Conservation (phyloP, 1,140 invertebrate species). For the Drosophila kurseongensis region DNA sequence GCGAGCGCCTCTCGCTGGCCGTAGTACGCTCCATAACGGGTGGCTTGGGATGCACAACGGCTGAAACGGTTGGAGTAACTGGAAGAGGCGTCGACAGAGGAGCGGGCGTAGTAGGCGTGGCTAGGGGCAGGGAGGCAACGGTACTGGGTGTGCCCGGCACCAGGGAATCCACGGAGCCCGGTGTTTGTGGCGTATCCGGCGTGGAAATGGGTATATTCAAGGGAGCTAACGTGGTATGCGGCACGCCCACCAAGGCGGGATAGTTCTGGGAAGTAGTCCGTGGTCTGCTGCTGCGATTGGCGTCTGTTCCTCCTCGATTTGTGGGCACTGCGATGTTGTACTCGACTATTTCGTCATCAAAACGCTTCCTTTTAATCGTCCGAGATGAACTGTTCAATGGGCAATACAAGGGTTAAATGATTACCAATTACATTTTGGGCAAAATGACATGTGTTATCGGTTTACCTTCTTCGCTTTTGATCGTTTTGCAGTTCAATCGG, state of each 20-base stretch:
- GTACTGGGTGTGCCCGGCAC: slow-evolving; percentile 34
- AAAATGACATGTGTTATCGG: slow-evolving; percentile 17
- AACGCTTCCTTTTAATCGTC: slow-evolving; percentile 97
- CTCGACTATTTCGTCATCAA: slow-evolving; percentile 98
- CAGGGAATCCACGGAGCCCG: slow-evolving; percentile 68
- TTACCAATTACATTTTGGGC: not conserved
- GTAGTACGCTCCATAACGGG: slow-evolving; percentile 52
- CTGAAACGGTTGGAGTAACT: slow-evolving; percentile 9
- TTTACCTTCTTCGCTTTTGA: slow-evolving; percentile 76
- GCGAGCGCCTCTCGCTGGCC: slow-evolving; percentile 39
- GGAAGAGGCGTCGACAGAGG: slow-evolving; percentile 33
- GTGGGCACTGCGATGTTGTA: slow-evolving; percentile 90
- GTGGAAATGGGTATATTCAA: slow-evolving; percentile 48
- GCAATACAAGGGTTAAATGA: not conserved
- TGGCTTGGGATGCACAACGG: slow-evolving; percentile 31
- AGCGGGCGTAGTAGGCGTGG: slow-evolving; percentile 32
- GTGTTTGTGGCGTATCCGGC: slow-evolving; percentile 63
- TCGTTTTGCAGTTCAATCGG: slow-evolving; percentile 79
- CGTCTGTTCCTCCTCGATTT: slow-evolving; percentile 86
- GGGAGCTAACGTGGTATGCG: slow-evolving; percentile 36
- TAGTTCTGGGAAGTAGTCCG: slow-evolving; percentile 86
- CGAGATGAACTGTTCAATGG: slow-evolving; percentile 90
- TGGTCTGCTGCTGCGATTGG: slow-evolving; percentile 85
- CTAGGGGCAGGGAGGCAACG: slow-evolving; percentile 22
- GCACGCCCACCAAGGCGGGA: slow-evolving; percentile 83